phyloP scores from a whole-genome alignment of 2,797 vertebrate genomes.

The Varecia variegata region DNA sequence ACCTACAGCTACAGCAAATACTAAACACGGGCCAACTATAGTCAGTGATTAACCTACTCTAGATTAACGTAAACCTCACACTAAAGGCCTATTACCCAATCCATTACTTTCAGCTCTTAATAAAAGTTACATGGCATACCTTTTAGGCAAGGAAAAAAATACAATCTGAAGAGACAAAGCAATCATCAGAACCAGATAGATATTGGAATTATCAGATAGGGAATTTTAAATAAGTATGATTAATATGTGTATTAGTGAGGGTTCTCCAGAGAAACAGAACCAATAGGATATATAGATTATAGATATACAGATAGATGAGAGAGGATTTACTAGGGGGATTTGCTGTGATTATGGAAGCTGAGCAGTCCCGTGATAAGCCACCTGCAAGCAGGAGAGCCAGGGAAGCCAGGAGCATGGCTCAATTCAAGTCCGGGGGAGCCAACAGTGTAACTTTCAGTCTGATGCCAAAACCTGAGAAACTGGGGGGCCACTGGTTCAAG shows the following conservation, averaged over 20 bases:
- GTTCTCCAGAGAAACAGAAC: neutral
- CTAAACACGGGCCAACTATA: neutral
- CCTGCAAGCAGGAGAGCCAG: neutral
- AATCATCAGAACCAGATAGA: neutral
- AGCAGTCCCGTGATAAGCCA: neutral
- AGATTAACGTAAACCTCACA: neutral
- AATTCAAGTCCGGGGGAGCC: neutral
- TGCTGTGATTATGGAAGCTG: neutral
- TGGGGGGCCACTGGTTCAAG: neutral
- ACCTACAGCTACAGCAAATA: neutral
- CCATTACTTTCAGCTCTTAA: neutral
- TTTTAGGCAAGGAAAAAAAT: neutral
- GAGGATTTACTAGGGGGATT: neutral
- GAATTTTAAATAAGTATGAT: constrained; percentile 24
- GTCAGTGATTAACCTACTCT: neutral
- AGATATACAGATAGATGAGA: neutral
- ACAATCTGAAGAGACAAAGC: neutral
- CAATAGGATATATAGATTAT: too few relatives aligned
- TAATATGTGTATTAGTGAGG: neutral
- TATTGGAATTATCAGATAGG: neutral
- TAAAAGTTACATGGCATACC: neutral
- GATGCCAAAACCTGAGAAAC: neutral
- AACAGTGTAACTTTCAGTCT: neutral
- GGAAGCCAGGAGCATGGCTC: neutral
- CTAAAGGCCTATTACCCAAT: neutral